Evolutionary conservation across 2,113 vertebrate genomes (phyloP).

Genomic region (Pseudois nayaur): DNA sequence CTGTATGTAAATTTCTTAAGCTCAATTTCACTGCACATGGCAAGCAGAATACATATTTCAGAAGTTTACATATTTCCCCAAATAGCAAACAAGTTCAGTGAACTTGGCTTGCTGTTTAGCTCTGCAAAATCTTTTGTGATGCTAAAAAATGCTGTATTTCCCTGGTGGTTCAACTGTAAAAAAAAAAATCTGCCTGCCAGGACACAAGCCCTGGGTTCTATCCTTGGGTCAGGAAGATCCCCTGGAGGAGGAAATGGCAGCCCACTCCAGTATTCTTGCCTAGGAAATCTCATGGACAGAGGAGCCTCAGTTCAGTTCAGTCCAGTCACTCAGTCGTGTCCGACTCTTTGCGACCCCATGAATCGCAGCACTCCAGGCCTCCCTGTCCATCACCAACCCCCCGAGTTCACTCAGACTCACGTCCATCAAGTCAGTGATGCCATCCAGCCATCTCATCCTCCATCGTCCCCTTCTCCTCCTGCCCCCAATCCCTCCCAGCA

Average conservation of each 20-base stretch:
- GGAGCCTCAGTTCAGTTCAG: background rate
- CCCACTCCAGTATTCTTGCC: background rate
- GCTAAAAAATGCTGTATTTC: conserved; percentile 14
- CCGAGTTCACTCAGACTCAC: too few relatives aligned
- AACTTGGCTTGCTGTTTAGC: background rate
- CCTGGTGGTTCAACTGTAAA: background rate
- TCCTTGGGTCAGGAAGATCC: background rate
- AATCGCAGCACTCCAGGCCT: too few relatives aligned
- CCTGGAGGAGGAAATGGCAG: background rate
- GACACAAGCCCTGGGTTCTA: background rate
- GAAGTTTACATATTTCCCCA: conserved; percentile 52
- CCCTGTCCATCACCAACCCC: too few relatives aligned
- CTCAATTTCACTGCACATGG: conserved; percentile 45
- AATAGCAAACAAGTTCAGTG: conserved; percentile 37
- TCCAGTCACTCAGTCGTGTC: too few relatives aligned
- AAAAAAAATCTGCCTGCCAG: background rate
- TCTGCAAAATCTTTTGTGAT: conserved; percentile 28
- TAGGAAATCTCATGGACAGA: background rate
- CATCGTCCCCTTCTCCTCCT: too few relatives aligned
- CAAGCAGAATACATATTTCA: conserved; percentile 20
- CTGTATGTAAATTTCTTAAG: conserved; percentile 54
- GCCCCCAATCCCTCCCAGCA: too few relatives aligned
- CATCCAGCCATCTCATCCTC: too few relatives aligned
- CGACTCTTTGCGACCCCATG: too few relatives aligned
- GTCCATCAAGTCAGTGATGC: too few relatives aligned